Evolutionary conservation across 2,888 invertebrate species (phyloP).

Genomic region (Sialis lutaria): DNA sequence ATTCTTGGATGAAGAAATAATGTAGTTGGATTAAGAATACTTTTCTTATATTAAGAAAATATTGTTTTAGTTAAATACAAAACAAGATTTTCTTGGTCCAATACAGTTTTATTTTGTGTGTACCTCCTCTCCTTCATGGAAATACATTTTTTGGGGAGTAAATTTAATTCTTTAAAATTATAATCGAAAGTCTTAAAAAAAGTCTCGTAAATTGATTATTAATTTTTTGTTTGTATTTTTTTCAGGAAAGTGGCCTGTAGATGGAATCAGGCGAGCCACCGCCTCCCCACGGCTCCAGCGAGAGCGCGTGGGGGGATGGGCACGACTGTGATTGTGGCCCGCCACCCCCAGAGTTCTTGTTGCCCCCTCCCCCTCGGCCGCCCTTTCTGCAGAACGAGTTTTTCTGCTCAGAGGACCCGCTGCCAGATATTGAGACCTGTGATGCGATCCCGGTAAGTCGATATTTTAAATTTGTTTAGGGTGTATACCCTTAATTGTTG

Average conservation of each 20-base stretch:
- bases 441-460: conserved; percentile 58
- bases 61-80: too few relatives aligned
- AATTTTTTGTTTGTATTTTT: too few relatives aligned
- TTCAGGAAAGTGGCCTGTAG: not conserved
- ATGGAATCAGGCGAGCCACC: conserved; percentile 8
- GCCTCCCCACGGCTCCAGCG: conserved; percentile 2
- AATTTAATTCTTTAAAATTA: too few relatives aligned
- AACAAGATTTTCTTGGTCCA: too few relatives aligned
- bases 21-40: too few relatives aligned
- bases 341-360: conserved; percentile 55
- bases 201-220: too few relatives aligned
- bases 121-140: too few relatives aligned
- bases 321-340: conserved; percentile 57
- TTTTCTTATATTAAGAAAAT: too few relatives aligned
- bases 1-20: too few relatives aligned
- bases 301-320: not conserved
- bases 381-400: conserved; percentile 46
- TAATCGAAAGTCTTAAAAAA: too few relatives aligned
- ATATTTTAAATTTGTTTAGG: not conserved
- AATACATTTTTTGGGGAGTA: too few relatives aligned
- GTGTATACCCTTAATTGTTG: not conserved
- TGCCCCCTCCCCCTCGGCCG: conserved; percentile 58
- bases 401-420: conserved; percentile 52
- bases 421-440: conserved; percentile 55
- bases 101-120: too few relatives aligned